Base-by-base conservation (phyloP, 2,797 vertebrate species). In the Smutsia temminckii region DNA sequence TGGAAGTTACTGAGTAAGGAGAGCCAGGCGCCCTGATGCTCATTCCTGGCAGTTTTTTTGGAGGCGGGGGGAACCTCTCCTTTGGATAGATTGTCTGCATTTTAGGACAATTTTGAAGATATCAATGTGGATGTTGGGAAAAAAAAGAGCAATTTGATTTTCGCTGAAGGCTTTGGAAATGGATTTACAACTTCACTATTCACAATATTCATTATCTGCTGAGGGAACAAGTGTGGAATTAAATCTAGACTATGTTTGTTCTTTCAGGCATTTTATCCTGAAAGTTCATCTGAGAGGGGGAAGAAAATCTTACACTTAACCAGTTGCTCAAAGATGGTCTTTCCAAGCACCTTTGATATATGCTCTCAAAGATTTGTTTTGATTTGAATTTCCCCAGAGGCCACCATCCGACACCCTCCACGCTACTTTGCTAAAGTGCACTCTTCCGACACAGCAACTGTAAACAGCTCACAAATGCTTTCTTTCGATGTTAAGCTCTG, bases 241-340 rank as follows among this genome's bases (percentile, higher is more conserved):
- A 51, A 90, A 74, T 80, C 75, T 84, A 72, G 88, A 84, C 37
- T 81, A 10, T 46, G 13, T 37, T 53, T 37, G 3, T 81, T 78
- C 51, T 87, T 80, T 86, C 16, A 5, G 46, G 49, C 12, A 5
- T 83, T 93, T 96, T 86, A 71, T 49, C 66, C 66, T 95, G 64
- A 72, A 80, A 66, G 91, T 86, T 85, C 37, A 34, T 64, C 66
- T 49, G 51, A 40, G n/a, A 17, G 7, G 2, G n/a, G 7, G 5
- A 29, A 8, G 17, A 77, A 81, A 63, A 25, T 40, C 46, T 66
- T 55, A 53, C 49, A 37, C 40, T 64, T 74, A 75, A 46, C 74
- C 81, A 85, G 14, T 42, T 94, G 63, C 66, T 96, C 78, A 40
- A 32, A 85, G 51, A 57, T n/a, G 64, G n/a, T 74, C 46, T 81